Conservation (phyloP, 2,888 invertebrate species). For the Sicus ferrugineus region DNA sequence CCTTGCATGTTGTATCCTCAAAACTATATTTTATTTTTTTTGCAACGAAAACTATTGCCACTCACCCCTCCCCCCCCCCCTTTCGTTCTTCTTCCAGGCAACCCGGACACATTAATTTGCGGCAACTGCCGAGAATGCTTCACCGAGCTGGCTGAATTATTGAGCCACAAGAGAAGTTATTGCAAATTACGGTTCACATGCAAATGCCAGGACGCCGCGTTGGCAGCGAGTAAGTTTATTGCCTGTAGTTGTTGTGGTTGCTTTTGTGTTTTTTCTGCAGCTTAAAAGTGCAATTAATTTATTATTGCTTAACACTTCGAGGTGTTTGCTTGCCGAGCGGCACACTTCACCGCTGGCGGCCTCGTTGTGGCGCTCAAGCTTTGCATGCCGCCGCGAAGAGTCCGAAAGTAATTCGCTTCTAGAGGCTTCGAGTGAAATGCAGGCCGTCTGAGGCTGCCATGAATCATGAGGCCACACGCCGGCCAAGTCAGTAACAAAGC, state of each 20-base stretch:
- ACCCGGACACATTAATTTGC: slow-evolving; percentile 80
- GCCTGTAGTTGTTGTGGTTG: slow-evolving; percentile 31
- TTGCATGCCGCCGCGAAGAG: background rate
- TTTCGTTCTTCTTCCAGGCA: slow-evolving; percentile 66
- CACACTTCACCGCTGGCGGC: slow-evolving; percentile 30
- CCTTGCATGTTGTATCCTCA: background rate
- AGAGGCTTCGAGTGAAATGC: too few species aligned
- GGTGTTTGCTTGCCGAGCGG: slow-evolving; percentile 32
- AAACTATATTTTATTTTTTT: background rate
- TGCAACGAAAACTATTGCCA: background rate
- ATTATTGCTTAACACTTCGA: slow-evolving; percentile 61
- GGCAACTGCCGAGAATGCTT: slow-evolving; percentile 81
- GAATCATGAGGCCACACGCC: background rate
- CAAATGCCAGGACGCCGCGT: slow-evolving; percentile 70
- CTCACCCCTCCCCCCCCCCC: background rate
- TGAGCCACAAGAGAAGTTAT: slow-evolving; percentile 78
- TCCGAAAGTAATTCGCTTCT: slow-evolving; percentile 16
- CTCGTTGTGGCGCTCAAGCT: too few species aligned
- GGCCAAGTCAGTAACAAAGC: too few species aligned
- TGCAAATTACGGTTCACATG: slow-evolving; percentile 78
- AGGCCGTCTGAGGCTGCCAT: too few species aligned
- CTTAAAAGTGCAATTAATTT: slow-evolving; percentile 57
- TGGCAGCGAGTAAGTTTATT: slow-evolving; percentile 64
- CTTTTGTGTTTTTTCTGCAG: slow-evolving; percentile 41
- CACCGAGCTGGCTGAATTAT: slow-evolving; percentile 74